Percentiles rank a stretch among this genome's conserved stretches.
phyloP scores from a whole-genome alignment of 2,888 invertebrate species.

The Hipparchia sbordonii region DNA sequence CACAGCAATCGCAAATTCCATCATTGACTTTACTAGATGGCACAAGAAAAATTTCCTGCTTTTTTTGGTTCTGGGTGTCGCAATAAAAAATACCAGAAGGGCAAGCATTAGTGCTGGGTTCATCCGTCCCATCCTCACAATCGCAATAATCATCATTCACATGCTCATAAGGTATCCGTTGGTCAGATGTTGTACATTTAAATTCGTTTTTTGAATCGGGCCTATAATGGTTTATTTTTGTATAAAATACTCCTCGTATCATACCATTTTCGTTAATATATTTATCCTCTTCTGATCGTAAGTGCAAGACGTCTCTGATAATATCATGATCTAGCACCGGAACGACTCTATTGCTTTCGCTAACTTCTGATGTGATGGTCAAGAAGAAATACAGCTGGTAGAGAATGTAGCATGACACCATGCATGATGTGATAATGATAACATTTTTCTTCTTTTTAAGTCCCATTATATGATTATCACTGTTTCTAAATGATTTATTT shows the following conservation, averaged over 20 bases:
- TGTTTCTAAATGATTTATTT: background rate
- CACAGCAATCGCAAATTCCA: slow-evolving; percentile 96
- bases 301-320: slow-evolving; percentile 52
- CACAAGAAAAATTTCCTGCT: slow-evolving; percentile 61
- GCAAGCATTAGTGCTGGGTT: slow-evolving; percentile 95
- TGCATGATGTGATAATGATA: slow-evolving; percentile 60
- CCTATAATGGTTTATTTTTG: slow-evolving; percentile 65
- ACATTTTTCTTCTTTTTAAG: slow-evolving; percentile 74
- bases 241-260: slow-evolving; percentile 66
- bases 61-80: slow-evolving; percentile 75
- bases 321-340: slow-evolving; percentile 57
- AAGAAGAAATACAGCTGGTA: slow-evolving; percentile 76
- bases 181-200: slow-evolving; percentile 67
- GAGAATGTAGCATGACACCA: slow-evolving; percentile 65
- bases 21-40: slow-evolving; percentile 95
- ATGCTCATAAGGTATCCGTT: slow-evolving; percentile 62
- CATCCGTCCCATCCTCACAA: slow-evolving; percentile 90
- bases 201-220: slow-evolving; percentile 67
- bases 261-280: slow-evolving; percentile 70
- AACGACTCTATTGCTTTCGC: slow-evolving; percentile 51
- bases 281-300: slow-evolving; percentile 66
- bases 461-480: slow-evolving; percentile 31
- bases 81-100: slow-evolving; percentile 93
- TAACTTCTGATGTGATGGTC: slow-evolving; percentile 61
- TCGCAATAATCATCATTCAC: slow-evolving; percentile 95